Evolutionary conservation across 2,888 invertebrate genomes (phyloP).

Genomic region (Eupithecia abbreviata): DNA sequence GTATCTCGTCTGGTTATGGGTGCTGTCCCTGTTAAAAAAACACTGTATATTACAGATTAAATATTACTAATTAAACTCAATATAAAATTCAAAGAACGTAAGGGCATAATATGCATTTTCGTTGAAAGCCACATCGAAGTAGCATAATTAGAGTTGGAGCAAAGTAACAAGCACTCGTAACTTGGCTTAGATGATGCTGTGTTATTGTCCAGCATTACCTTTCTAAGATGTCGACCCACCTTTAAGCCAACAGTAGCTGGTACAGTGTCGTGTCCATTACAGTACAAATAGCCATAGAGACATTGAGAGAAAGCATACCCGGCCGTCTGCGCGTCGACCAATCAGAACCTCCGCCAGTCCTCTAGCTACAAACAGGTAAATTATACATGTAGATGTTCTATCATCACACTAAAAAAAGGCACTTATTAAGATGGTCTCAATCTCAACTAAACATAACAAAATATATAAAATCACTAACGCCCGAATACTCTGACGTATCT

Average conservation of each 20-base stretch:
- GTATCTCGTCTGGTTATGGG: too few relatives aligned
- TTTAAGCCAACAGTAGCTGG: conserved; percentile 6
- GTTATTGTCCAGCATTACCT: neutral
- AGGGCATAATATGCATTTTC: too few relatives aligned
- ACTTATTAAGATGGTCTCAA: neutral
- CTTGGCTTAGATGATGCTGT: neutral
- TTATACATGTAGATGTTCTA: neutral
- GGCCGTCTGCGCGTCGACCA: conserved; percentile 62
- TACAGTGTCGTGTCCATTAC: conserved; percentile 51
- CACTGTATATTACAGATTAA: too few relatives aligned
- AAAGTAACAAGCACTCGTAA: neutral
- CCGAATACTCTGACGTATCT: too few relatives aligned
- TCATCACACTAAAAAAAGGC: neutral
- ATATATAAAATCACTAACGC: neutral
- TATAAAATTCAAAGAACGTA: too few relatives aligned
- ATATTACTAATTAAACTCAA: too few relatives aligned
- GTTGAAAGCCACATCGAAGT: too few relatives aligned
- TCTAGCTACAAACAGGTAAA: conserved; percentile 48
- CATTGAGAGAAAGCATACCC: conserved; percentile 41
- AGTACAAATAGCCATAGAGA: conserved; percentile 51
- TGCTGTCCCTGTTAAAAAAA: too few relatives aligned
- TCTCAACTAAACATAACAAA: neutral
- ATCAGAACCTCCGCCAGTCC: conserved; percentile 63
- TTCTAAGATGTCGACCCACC: conserved; percentile 20
- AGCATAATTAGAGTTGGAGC: too few relatives aligned